Evolutionary conservation across 2,113 vertebrate species (phyloP).

Genomic region (Gorilla gorilla): DNA sequence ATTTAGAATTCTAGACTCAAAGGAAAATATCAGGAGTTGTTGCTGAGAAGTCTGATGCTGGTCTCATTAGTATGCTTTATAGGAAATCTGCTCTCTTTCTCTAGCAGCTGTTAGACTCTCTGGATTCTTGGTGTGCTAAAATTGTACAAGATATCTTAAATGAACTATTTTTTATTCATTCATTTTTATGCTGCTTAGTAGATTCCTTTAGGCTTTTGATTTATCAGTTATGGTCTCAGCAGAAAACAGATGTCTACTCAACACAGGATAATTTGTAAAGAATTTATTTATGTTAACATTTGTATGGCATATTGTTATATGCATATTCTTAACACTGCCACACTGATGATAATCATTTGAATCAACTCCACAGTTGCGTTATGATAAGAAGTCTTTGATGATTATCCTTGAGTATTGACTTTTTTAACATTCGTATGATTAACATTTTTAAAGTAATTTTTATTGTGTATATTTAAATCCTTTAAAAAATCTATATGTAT

Average conservation of each 20-base stretch:
- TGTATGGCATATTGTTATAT: too few relatives aligned
- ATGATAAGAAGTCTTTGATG: neutral
- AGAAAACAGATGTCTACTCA: neutral
- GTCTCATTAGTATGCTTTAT: neutral
- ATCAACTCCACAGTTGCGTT: neutral
- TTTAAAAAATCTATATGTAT: neutral
- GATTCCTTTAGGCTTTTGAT: neutral
- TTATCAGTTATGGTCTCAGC: neutral
- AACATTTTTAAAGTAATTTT: neutral
- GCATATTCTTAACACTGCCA: neutral
- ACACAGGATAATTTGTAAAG: neutral
- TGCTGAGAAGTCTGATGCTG: neutral
- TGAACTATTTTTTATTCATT: neutral
- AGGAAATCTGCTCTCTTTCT: neutral
- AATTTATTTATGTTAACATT: neutral
- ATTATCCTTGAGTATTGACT: neutral
- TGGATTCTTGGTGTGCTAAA: neutral
- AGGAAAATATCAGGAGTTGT: neutral
- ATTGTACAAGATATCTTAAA: neutral
- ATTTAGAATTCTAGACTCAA: neutral
- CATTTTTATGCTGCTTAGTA: neutral
- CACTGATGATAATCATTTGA: neutral
- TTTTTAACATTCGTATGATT: neutral
- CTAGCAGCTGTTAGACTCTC: neutral
- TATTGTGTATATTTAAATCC: neutral